Base-by-base conservation (phyloP, 1,140 invertebrate species). In the Cherax destructor region DNA sequence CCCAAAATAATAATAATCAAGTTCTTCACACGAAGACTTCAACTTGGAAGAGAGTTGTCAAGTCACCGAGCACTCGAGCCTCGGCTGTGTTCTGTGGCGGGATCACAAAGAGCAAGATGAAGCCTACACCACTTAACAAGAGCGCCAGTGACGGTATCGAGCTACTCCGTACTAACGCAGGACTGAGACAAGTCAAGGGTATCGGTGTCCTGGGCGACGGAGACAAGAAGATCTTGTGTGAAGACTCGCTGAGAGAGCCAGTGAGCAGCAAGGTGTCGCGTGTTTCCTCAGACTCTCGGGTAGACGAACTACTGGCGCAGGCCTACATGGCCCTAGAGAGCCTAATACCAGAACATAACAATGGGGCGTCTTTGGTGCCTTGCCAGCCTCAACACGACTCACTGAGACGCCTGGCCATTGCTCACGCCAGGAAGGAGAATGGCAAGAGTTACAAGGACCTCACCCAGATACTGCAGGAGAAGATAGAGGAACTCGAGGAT, bases 131-230 rank as follows among this genome's bases (percentile, higher is more conserved):
- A 11, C 78, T 92, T 10, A 93, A 93, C 56, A 93, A 93, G 88
- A 93, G 92, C 52, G 92, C 92, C 87, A 93, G 92, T 72, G 92
- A 93, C 50, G 92, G 92, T 56, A 91, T 90, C 30, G 91, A 93
- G 78, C 80, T 91, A 24, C 74, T 86, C 9, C 77, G 91, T 65
- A 86, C 41, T 80, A 89, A 56, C 59, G 52, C 86, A 65, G 80
- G 72, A 21, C 30, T 69, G 59, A 3, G 59, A 11, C 69, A 56
- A 6, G 69, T 50, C 21, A 92, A 91, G 65, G 79, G 77, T n/a
- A 47, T 13, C 3, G 41, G 59, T n/a, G 47, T 65, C 52, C 69
- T 69, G 1, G 24, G 16, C 21, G 50, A 49, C 16, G 41, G 65
- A 10, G 18, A 56, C 4, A 91, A 88, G 86, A 79, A 77, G 61